Evolutionary conservation across 2,888 invertebrate species (phyloP).

Genomic region (Caenorhabditis sp.): DNA sequence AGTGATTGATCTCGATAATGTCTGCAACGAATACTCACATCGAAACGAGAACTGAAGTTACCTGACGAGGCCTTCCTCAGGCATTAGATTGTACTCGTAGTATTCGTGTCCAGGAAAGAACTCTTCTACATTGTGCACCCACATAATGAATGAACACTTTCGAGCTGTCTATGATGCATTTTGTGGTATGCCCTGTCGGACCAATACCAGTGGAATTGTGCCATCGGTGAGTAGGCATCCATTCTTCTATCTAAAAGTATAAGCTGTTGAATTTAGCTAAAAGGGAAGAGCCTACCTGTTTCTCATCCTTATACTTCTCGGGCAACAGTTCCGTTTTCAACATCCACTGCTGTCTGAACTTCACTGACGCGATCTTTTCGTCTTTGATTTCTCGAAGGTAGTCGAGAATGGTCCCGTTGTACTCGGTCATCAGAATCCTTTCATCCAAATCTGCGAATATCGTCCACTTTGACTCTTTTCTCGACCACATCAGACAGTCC

Average conservation of each 20-base stretch:
- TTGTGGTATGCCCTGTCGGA: conserved; percentile 8
- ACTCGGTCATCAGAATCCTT: conserved; percentile 15
- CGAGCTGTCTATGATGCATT: conserved; percentile 5
- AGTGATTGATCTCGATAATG: conserved; percentile 32
- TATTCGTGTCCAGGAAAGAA: not conserved
- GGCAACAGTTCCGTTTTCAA: conserved; percentile 43
- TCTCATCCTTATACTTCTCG: conserved; percentile 11
- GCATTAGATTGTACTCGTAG: not conserved
- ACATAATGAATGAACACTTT: conserved; percentile 8
- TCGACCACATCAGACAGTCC: conserved; percentile 11
- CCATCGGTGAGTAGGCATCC: conserved; percentile 24
- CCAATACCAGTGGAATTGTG: conserved; percentile 13
- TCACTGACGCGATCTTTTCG: conserved; percentile 12
- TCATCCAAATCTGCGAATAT: conserved; percentile 26
- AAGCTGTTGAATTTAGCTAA: too few relatives aligned
- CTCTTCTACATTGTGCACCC: not conserved
- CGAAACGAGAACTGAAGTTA: not conserved
- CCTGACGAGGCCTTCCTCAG: not conserved
- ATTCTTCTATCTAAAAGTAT: conserved; percentile 9
- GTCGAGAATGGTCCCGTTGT: conserved; percentile 20
- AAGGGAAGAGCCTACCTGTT: too few relatives aligned
- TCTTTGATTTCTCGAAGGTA: conserved; percentile 11
- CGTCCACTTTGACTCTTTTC: conserved; percentile 28
- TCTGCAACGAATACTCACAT: not conserved
- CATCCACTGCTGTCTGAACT: conserved; percentile 50